Conservation (phyloP, 2,888 invertebrate genomes). For the Diplazon laetatorius region DNA sequence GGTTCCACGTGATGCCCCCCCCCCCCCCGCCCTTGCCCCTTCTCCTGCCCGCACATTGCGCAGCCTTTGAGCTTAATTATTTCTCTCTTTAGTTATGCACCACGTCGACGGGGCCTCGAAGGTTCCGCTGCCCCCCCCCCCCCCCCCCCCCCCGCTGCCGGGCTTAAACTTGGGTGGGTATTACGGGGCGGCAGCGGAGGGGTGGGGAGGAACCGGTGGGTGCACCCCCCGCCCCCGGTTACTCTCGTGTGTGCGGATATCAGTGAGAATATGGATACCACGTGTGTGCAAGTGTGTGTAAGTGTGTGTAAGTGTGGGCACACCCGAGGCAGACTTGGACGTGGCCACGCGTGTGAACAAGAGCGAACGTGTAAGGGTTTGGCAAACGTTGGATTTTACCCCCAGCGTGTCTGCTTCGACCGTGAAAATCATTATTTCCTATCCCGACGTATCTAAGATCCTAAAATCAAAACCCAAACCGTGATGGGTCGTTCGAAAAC, state of each 20-base stretch:
- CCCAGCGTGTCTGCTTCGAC: constrained; percentile 6
- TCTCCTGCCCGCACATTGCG: constrained; percentile 6
- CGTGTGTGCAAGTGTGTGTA: too few relatives aligned
- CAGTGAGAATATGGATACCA: too few relatives aligned
- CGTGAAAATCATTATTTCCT: constrained; percentile 46
- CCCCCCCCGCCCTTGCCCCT: too few relatives aligned
- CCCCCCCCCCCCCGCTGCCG: constrained; percentile 15
- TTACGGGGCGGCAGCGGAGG: constrained; percentile 47
- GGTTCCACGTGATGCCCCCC: constrained; percentile 47
- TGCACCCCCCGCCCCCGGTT: constrained; percentile 18
- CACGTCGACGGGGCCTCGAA: constrained; percentile 54
- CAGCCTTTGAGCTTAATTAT: constrained; percentile 68
- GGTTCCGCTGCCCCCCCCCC: constrained; percentile 34
- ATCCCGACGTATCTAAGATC: constrained; percentile 12
- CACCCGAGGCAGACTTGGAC: constrained; percentile 38
- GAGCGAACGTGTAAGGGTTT: constrained; percentile 19
- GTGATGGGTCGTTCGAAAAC: constrained; percentile 29
- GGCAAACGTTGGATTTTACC: constrained; percentile 16
- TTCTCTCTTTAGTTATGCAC: constrained; percentile 63
- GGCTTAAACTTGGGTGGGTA: constrained; percentile 65
- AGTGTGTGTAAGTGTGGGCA: constrained; percentile 19
- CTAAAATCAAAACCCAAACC: constrained; percentile 56
- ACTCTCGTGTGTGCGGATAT: constrained; percentile 49
- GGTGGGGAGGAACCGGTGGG: constrained; percentile 43
- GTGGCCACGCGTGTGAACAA: constrained; percentile 42